These are phyloP conservation scores for Procavia capensis DNA, from an alignment of 2,113 vertebrate species.

Conservation along the genomic window DNA sequence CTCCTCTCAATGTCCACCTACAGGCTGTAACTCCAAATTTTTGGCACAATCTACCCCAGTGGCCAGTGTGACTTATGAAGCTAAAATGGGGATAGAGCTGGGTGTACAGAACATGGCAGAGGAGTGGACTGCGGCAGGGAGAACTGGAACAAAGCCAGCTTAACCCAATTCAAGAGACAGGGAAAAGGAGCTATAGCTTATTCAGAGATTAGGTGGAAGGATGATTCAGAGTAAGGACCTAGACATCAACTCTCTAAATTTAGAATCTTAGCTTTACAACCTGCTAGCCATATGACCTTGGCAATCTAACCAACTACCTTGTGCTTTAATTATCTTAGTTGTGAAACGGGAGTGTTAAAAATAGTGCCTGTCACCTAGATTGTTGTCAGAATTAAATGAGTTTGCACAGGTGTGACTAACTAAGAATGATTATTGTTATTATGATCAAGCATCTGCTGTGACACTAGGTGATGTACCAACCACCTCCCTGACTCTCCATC, in stretches of 20 bases:
- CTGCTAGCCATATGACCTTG: neutral
- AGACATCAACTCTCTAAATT: neutral
- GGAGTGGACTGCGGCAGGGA: neutral
- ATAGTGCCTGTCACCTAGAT: accelerated
- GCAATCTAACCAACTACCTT: neutral
- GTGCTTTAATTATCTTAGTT: neutral
- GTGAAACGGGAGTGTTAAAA: neutral
- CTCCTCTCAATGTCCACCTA: neutral
- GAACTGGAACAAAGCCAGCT: neutral
- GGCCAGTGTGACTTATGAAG: neutral
- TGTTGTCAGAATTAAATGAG: no score
- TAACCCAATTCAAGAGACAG: neutral
- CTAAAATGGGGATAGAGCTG: neutral
- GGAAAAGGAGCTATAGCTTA: neutral
- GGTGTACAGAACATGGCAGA: no score
- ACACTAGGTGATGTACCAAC: no score
- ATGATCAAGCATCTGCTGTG: neutral
- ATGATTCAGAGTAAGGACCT: neutral
- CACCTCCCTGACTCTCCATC: neutral
- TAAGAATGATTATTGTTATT: neutral
- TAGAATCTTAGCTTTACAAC: neutral
- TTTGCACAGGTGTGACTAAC: no score
- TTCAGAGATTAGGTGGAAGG: neutral
- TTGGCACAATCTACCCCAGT: neutral
- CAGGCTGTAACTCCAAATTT: neutral